phyloP scores from a whole-genome alignment of 1,140 invertebrate species.

The Lucilia sericata region DNA sequence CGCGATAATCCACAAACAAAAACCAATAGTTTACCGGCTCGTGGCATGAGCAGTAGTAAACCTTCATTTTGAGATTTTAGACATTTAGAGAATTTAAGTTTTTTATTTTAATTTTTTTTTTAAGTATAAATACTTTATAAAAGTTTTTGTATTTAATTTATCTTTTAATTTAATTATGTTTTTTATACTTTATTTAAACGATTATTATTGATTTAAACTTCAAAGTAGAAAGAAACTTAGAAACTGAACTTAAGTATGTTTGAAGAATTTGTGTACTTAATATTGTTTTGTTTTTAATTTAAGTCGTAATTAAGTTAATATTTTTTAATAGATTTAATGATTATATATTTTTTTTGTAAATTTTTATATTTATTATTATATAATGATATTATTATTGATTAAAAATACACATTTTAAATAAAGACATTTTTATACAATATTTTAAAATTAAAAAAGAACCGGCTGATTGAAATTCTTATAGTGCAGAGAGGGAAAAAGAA shows the following conservation, averaged over 20 bases:
- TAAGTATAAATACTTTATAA: background rate
- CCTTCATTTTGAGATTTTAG: constrained; percentile 58
- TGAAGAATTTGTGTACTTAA: background rate
- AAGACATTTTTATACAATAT: constrained; percentile 24
- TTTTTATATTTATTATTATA: constrained; percentile 3
- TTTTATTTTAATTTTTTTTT: background rate
- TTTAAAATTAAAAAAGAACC: background rate
- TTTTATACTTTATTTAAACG: background rate
- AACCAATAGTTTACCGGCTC: constrained; percentile 76
- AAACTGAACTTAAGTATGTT: no score
- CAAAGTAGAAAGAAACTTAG: background rate
- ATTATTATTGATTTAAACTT: background rate
- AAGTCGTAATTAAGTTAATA: background rate
- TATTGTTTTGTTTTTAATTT: background rate
- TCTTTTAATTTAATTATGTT: background rate
- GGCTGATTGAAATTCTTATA: no score
- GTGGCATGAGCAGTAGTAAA: constrained; percentile 69
- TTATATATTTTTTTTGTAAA: constrained; percentile 14
- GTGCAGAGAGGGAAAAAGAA: no score
- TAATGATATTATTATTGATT: constrained; percentile 4
- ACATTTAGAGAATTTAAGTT: background rate
- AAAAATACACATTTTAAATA: constrained; percentile 1
- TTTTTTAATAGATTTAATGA: background rate
- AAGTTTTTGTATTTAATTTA: constrained; percentile 36
- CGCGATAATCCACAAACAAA: constrained; percentile 74